phyloP scores from a whole-genome alignment of 2,113 vertebrate genomes.

The Danionella cerebrum region DNA sequence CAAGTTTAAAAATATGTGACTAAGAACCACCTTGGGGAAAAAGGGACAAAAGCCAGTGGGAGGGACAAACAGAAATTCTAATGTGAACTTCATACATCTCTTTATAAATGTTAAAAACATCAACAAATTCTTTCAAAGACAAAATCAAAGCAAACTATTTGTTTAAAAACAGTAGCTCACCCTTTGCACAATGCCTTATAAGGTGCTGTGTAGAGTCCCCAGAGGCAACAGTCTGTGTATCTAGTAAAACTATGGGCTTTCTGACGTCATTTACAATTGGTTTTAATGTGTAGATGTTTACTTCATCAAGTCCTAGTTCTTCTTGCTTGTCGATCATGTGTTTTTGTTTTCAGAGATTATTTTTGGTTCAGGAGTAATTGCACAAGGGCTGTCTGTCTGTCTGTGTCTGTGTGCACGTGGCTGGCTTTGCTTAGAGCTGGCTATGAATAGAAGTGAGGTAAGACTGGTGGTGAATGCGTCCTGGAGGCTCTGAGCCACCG shows the following conservation, averaged over 20 bases:
- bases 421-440: slow-evolving; percentile 44
- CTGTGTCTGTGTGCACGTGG: slow-evolving; percentile 12
- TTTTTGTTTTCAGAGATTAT: slow-evolving; percentile 46
- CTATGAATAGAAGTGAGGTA: slow-evolving; percentile 66
- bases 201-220: slow-evolving; percentile 63
- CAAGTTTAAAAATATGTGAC: too few relatives aligned
- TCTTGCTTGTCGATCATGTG: slow-evolving; percentile 34
- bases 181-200: slow-evolving; percentile 67
- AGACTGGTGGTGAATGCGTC: slow-evolving; percentile 50
- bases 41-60: too few relatives aligned
- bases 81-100: too few relatives aligned
- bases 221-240: slow-evolving; percentile 54
- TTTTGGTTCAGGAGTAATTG: slow-evolving; percentile 48
- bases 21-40: too few relatives aligned
- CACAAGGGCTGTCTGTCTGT: slow-evolving; percentile 17
- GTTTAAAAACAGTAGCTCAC: too few relatives aligned
- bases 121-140: too few relatives aligned
- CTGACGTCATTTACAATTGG: not conserved
- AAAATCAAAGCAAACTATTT: too few relatives aligned
- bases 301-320: not conserved
- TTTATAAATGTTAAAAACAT: too few relatives aligned
- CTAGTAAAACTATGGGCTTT: slow-evolving; percentile 4
- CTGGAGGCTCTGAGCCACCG: slow-evolving; percentile 41
- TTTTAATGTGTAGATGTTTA: not conserved
- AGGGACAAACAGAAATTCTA: too few relatives aligned